Evolutionary conservation across 2,888 invertebrate species (phyloP).

Genomic region (Cerceris rybyensis): DNA sequence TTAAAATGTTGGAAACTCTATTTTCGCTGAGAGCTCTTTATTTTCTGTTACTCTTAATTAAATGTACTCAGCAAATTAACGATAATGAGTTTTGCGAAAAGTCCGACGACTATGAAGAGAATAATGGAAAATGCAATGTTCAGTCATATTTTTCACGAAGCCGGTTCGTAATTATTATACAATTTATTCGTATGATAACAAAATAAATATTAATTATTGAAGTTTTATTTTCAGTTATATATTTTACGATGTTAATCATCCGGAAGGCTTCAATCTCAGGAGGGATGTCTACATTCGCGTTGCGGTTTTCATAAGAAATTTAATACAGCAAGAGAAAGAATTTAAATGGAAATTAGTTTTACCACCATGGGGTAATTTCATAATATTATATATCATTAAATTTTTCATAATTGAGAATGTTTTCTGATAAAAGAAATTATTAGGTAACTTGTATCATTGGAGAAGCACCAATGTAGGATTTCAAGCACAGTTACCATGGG

Average conservation of each 20-base stretch:
- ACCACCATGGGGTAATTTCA: conserved; percentile 95
- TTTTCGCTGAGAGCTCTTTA: conserved; percentile 11
- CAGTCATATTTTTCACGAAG: conserved; percentile 49
- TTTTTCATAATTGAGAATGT: background rate
- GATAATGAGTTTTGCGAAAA: conserved; percentile 46
- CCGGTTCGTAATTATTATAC: conserved; percentile 52
- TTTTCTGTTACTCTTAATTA: conserved; percentile 30
- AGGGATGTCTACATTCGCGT: conserved; percentile 97
- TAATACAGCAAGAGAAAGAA: conserved; percentile 83
- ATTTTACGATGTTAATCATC: conserved; percentile 96
- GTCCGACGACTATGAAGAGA: conserved; percentile 25
- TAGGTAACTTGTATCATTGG: conserved; percentile 93
- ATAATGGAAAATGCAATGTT: conserved; percentile 36
- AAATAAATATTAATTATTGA: conserved; percentile 6
- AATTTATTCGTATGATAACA: background rate
- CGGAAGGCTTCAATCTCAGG: conserved; percentile 98
- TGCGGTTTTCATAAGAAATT: conserved; percentile 90
- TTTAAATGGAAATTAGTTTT: conserved; percentile 88
- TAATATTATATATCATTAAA: background rate
- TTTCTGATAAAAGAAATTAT: conserved; percentile 7
- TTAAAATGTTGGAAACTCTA: conserved; percentile 41
- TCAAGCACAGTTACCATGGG: conserved; percentile 89
- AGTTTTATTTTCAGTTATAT: conserved; percentile 85
- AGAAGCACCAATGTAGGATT: conserved; percentile 83
- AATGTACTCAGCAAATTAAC: conserved; percentile 5